A percentile compares a stretch with the other conserved stretches of the same genome.
Evolutionary conservation across 2,888 invertebrate species (phyloP).

Genomic region (Alcis repandata): DNA sequence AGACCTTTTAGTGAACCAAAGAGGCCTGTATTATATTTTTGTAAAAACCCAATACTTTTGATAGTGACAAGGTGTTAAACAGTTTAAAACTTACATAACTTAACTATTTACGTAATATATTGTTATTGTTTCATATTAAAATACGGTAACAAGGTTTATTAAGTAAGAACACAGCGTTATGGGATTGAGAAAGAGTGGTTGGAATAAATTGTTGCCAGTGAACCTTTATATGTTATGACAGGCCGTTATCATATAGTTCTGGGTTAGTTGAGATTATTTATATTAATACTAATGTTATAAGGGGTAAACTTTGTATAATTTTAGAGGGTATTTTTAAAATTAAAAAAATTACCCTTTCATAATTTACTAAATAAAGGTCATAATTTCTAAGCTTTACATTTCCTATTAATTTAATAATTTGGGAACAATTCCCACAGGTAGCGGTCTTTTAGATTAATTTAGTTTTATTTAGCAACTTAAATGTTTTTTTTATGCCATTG

Average conservation of each 20-base stretch:
- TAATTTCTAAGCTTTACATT: too few relatives aligned
- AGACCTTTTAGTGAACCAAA: too few relatives aligned
- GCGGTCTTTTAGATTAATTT: too few relatives aligned
- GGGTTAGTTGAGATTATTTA: neutral
- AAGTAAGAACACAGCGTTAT: constrained; percentile 36
- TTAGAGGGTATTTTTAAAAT: too few relatives aligned
- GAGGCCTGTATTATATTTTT: too few relatives aligned
- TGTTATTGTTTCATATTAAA: constrained; percentile 64
- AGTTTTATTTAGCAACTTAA: too few relatives aligned
- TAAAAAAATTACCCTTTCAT: too few relatives aligned
- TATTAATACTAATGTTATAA: neutral
- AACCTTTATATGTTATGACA: constrained; percentile 7
- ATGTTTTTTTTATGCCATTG: too few relatives aligned
- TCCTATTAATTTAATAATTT: too few relatives aligned
- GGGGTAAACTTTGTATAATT: neutral
- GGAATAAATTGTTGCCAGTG: constrained; percentile 13
- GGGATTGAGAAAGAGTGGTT: constrained; percentile 14
- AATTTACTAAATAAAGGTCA: too few relatives aligned
- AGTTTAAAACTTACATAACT: constrained; percentile 18
- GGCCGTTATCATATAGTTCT: constrained; percentile 1
- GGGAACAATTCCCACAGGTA: too few relatives aligned
- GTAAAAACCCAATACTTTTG: neutral
- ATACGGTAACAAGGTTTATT: constrained; percentile 52
- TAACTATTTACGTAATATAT: constrained; percentile 53
- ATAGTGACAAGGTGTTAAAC: constrained; percentile 19